Evolutionary conservation across 2,888 invertebrate genomes (phyloP), one percentile per base, ranked within the genome.

Genomic region (Harpalus rubripes): DNA sequence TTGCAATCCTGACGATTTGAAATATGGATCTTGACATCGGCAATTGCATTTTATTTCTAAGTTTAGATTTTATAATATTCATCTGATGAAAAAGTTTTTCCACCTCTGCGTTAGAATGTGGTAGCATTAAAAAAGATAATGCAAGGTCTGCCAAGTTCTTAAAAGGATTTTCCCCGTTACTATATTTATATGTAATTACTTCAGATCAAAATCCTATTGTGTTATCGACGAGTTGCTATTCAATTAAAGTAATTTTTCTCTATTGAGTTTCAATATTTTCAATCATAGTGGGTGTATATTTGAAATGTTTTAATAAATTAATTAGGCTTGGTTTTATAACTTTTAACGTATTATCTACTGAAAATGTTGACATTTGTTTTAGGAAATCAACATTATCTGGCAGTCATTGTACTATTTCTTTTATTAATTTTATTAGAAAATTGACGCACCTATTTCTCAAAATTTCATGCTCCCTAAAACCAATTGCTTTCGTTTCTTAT

Each of bases 91-190:
- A 87, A 32, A 87, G n/a, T 63, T 86, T 59, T 68, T 86, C 87
- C n/a, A 86, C 85, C 68, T 87, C 87, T 1, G 87, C 86, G 59
- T 87, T 86, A 6, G 87, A 87, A 84, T 87, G 79, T 18, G 87
- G 87, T 15, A 87, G 56, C 7, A 83, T 63, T 56, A 87, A 79
- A 61, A 86, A 44, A 44, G 1, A 44, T 44, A 44, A 44, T 44
- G 44, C 44, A 44, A 44, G 6, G 44, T 5, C 44, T 44, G 44
- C 44, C 44, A 86, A 84, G 26, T 81, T 80, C 56, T 72, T 22
- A 78, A 86, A 87, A 32, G 68, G 32, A 68, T 68, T 68, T 68
- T 68, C 68, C 7, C 15, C 32, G 7, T 68, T 22, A 32, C 18
- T 7, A 68, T 68, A 32, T 8, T 22, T 68, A 10, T 26, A 68